These are phyloP conservation scores for Typhlichthys eigenmanni DNA, from an alignment of 2,797 vertebrate species.

Conservation along the genomic window DNA sequence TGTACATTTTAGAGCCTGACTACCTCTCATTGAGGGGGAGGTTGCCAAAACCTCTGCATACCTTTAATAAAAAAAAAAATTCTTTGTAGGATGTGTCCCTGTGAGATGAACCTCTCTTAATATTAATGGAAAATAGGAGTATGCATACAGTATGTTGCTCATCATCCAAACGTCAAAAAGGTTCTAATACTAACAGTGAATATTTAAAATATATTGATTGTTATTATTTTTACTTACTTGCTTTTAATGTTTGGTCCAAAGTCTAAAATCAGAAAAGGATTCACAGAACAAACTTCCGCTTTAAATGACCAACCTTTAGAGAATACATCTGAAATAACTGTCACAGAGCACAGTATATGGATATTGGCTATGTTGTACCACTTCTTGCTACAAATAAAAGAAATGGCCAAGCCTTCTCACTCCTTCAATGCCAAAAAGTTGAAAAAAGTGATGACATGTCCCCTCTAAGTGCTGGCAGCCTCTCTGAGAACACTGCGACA, in stretches of 20 bases:
- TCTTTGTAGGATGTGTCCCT: conserved; percentile 35
- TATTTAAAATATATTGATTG: too few relatives aligned
- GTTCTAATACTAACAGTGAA: background rate
- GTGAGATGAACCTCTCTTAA: conserved; percentile 30
- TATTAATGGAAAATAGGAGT: conserved; percentile 20
- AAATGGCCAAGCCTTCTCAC: conserved; percentile 14
- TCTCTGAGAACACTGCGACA: conserved; percentile 43
- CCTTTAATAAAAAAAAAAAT: conserved; percentile 37
- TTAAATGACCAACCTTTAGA: too few relatives aligned
- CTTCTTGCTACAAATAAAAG: conserved; percentile 23
- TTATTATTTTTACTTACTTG: too few relatives aligned
- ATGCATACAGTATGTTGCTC: background rate
- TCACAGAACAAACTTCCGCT: background rate
- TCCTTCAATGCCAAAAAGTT: background rate
- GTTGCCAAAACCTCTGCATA: conserved; percentile 44
- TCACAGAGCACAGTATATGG: background rate
- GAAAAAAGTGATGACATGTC: background rate
- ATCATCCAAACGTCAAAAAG: background rate
- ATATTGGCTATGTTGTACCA: background rate
- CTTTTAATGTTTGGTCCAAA: too few relatives aligned
- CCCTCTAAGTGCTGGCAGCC: conserved; percentile 28
- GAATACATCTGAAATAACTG: background rate
- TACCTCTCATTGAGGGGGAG: conserved; percentile 26
- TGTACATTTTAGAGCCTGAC: conserved; percentile 42
- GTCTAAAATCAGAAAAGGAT: background rate